Evolutionary conservation across 2,113 vertebrate genomes (phyloP).

Genomic region (Pseudolaguvia tuberculata): DNA sequence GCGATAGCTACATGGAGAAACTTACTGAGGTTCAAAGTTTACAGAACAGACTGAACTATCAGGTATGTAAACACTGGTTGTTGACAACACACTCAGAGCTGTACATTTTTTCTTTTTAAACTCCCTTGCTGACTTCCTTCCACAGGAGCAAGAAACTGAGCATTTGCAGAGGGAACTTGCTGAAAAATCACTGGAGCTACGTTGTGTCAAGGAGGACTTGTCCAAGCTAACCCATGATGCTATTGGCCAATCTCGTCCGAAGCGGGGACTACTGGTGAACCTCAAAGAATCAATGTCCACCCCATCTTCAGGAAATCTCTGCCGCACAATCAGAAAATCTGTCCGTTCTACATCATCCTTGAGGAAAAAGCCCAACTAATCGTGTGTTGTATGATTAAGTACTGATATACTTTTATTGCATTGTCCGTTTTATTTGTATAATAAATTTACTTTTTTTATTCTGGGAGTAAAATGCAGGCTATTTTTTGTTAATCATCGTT

Average conservation of each 20-base stretch:
- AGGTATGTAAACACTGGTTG: constrained; percentile 51
- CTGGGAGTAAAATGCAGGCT: neutral
- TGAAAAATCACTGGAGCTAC: constrained; percentile 67
- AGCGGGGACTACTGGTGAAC: constrained; percentile 73
- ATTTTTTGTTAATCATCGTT: too few relatives aligned
- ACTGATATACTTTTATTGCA: constrained; percentile 8
- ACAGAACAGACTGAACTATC: constrained; percentile 48
- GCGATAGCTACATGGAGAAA: constrained; percentile 65
- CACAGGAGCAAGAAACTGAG: constrained; percentile 58
- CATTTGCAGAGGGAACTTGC: constrained; percentile 55
- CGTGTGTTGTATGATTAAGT: neutral
- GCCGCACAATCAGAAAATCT: constrained; percentile 57
- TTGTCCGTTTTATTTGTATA: constrained; percentile 6
- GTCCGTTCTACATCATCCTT: constrained; percentile 30
- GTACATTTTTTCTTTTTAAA: neutral
- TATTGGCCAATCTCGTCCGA: constrained; percentile 59
- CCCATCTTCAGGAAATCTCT: constrained; percentile 51
- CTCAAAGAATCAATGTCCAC: constrained; percentile 72
- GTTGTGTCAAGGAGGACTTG: constrained; percentile 63
- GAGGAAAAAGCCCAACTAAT: constrained; percentile 48
- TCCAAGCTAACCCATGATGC: constrained; percentile 57
- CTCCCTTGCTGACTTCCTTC: neutral
- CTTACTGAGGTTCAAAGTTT: constrained; percentile 54
- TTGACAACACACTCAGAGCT: neutral
- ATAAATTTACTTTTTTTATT: neutral